Percentiles rank a stretch among this genome's conserved stretches.
Evolutionary conservation across 2,113 vertebrate genomes (phyloP).

Genomic region (Chaetodon trifascialis): DNA sequence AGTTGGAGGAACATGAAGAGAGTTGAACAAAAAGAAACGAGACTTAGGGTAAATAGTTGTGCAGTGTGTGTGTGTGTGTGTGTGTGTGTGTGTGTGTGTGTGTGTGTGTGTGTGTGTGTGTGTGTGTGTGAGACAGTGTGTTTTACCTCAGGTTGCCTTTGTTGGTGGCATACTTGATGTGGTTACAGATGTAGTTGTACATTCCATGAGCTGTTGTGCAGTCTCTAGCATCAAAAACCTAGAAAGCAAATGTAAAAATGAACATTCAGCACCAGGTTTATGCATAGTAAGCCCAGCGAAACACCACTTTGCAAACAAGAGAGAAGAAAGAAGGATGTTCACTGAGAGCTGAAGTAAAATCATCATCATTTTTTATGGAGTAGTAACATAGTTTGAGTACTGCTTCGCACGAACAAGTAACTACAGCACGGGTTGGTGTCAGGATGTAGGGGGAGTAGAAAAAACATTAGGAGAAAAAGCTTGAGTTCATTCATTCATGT

Average conservation of each 20-base stretch:
- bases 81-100: not conserved
- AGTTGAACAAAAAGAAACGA: conserved; percentile 23
- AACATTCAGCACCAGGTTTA: not conserved
- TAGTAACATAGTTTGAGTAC: no score
- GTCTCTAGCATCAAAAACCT: conserved; percentile 98
- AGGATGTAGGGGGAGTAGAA: no score
- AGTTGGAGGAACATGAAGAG: conserved; percentile 1
- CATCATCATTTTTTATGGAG: no score
- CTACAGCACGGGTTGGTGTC: no score
- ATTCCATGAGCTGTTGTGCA: conserved; percentile 97
- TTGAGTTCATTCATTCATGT: no score
- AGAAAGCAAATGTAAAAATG: conserved; percentile 1
- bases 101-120: not conserved
- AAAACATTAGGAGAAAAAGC: no score
- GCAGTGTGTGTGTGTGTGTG: not conserved
- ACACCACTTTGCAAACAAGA: no score
- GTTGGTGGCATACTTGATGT: conserved; percentile 99
- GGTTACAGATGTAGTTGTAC: conserved; percentile 99
- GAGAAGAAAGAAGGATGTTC: no score
- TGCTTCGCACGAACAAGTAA: no score
- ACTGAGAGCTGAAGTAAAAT: no score
- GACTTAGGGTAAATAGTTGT: not conserved
- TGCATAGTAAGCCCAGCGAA: not conserved
- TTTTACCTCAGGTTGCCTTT: conserved; percentile 97
- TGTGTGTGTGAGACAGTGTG: not conserved